Evolutionary conservation across 2,113 vertebrate species (phyloP).

Genomic region (Centropristis striata): DNA sequence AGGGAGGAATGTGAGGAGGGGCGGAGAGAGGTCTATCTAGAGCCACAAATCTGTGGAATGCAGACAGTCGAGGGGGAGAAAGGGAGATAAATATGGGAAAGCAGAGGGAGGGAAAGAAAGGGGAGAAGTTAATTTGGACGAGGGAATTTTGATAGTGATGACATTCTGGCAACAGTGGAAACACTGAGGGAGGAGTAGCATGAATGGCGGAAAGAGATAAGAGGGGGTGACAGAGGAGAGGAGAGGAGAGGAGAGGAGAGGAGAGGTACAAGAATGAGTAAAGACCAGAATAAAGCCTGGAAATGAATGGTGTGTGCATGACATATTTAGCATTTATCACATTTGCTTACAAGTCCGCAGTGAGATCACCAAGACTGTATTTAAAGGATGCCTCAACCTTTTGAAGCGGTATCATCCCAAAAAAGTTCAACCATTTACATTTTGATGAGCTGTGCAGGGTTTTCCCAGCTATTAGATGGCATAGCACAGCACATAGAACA

Average conservation of each 20-base stretch:
- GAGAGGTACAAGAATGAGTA: not conserved
- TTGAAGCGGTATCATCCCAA: not conserved
- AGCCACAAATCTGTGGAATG: conserved; percentile 56
- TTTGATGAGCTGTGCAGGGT: not conserved
- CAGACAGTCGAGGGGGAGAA: conserved; percentile 34
- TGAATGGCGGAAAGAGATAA: conserved; percentile 38
- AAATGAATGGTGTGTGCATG: not conserved
- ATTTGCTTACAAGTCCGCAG: not conserved
- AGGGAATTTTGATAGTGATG: conserved; percentile 39
- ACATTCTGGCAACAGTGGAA: conserved; percentile 41
- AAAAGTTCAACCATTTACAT: not conserved
- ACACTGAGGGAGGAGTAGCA: conserved; percentile 33
- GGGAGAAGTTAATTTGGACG: conserved; percentile 34
- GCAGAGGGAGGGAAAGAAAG: conserved; percentile 3
- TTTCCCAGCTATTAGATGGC: no score
- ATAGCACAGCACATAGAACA: no score
- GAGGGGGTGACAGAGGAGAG: conserved; percentile 23
- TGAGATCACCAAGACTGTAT: not conserved
- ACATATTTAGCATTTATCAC: conserved; percentile 1
- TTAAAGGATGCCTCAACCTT: not conserved
- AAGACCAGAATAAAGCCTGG: not conserved
- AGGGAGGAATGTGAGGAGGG: conserved; percentile 49
- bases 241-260: not conserved
- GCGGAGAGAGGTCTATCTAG: conserved; percentile 42
- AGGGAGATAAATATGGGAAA: conserved; percentile 12